A percentile compares a stretch with the other conserved stretches of the same genome.
These are phyloP conservation scores for Chromobotia macracanthus DNA, from an alignment of 2,797 vertebrate species.

Conservation along the genomic window DNA sequence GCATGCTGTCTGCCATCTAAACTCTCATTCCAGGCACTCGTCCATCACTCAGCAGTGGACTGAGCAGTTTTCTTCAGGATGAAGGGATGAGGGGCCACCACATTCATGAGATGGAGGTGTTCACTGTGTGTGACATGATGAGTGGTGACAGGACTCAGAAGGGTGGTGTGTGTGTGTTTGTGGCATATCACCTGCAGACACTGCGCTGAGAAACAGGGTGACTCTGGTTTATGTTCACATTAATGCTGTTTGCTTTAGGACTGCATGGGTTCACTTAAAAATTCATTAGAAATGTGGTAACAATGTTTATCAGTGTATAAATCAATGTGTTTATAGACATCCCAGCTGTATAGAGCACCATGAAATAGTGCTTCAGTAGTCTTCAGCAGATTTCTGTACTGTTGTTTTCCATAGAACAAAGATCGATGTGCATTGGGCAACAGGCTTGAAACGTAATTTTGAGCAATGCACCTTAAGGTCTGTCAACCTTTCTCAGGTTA, in stretches of 20 bases:
- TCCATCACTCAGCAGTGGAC: conserved; percentile 33
- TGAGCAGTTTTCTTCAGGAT: conserved; percentile 52
- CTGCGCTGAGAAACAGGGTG: conserved; percentile 70
- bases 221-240: conserved; percentile 44
- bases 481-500: too few relatives aligned
- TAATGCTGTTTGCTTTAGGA: neutral
- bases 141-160: conserved; percentile 71
- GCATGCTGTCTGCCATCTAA: conserved; percentile 20
- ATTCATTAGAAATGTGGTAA: neutral
- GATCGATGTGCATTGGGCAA: too few relatives aligned
- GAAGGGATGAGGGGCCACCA: conserved; percentile 58
- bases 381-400: too few relatives aligned
- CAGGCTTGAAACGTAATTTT: too few relatives aligned
- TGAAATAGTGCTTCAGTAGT: too few relatives aligned
- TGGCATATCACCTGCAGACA: conserved; percentile 67
- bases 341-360: too few relatives aligned
- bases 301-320: neutral
- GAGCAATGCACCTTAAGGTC: too few relatives aligned
- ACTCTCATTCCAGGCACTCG: conserved; percentile 52
- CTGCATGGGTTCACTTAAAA: neutral
- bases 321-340: neutral
- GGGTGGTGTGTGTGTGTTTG: conserved; percentile 51
- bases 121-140: conserved; percentile 65
- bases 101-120: conserved; percentile 65
- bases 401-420: too few relatives aligned